These are phyloP conservation scores for Grallaria varia DNA, from an alignment of 2,113 vertebrate species.

Conservation along the genomic window DNA sequence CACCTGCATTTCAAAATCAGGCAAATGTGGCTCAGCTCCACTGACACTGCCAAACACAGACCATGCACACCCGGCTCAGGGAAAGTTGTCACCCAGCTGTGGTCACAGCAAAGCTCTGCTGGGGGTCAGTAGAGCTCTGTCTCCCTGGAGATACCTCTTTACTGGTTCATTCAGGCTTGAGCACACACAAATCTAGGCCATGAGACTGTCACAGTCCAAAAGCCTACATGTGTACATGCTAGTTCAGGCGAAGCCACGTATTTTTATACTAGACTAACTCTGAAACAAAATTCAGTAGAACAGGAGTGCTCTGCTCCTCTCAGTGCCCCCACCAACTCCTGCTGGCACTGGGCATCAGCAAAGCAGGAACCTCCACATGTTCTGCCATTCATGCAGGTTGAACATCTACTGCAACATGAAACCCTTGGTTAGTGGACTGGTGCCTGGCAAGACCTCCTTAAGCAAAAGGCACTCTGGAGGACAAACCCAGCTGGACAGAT, in stretches of 20 bases:
- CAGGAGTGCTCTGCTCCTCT: neutral
- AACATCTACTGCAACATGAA: neutral
- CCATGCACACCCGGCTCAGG: neutral
- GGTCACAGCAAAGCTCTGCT: neutral
- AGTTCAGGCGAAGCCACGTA: neutral
- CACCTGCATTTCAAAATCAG: neutral
- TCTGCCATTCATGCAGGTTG: neutral
- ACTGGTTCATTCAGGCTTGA: conserved; percentile 7
- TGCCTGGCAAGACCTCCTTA: neutral
- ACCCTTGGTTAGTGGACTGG: neutral
- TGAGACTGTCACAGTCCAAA: neutral
- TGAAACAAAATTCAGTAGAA: neutral
- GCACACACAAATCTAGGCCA: conserved; percentile 63
- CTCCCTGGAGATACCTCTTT: conserved; percentile 17
- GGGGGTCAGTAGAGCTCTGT: neutral
- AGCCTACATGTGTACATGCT: neutral
- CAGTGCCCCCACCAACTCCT: neutral
- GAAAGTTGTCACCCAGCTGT: neutral
- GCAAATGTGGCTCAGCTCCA: neutral
- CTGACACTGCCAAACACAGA: neutral
- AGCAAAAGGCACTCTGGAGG: neutral
- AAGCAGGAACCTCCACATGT: neutral
- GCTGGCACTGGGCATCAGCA: neutral
- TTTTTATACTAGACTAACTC: neutral
- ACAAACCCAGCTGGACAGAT: neutral